Evolutionary conservation across 2,888 invertebrate species (phyloP), one percentile per base, ranked within the genome.

Genomic region (Lasioglossum vierecki): DNA sequence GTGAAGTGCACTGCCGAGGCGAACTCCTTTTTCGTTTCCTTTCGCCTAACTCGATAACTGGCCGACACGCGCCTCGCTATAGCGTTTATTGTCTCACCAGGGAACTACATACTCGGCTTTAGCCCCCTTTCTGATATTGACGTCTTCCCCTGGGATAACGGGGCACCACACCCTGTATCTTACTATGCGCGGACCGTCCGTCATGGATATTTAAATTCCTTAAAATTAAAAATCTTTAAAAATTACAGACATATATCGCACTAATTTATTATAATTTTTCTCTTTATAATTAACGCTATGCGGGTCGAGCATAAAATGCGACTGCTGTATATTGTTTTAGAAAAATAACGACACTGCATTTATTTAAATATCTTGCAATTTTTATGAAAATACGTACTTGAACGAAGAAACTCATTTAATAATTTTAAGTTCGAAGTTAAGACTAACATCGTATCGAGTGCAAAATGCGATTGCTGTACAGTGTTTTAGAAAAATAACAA

Each of bases 1-100:
- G 78, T 77, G 79, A 89, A 88, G 88, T 89, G 91, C 83, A 91
- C 83, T 89, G 80, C 86, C 85, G 83, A 66, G 77, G 68, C 18
- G 71, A 57, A 57, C 22, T 53, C 72, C 60, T 83, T 78, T 57
- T 60, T 70, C 63, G 73, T 49, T 41, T 60, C 41, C 79, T 44
- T 63, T 68, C 41, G 73, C 26, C 30, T 63, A 82, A 49, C 66
- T 39, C 75, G 74, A 88, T 76, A 79, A 80, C 77, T 70, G 74
- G 18, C 73, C 60, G 26, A 79, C 79, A 79, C 79, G 74, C 30
- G 49, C 11, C 49, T 39, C 53, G 63, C 22, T 70, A 46, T 83
- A 63, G 66, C 68, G 79, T 79, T 72, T 71, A 35, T 53, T 63
- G 70, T 79, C 73, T 77, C 53, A 35, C 15, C 44, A 26, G 22